A percentile compares a stretch with the other conserved stretches of the same genome.
Conservation (phyloP, 2,113 vertebrate genomes). For the Gracilinanus agilis region DNA sequence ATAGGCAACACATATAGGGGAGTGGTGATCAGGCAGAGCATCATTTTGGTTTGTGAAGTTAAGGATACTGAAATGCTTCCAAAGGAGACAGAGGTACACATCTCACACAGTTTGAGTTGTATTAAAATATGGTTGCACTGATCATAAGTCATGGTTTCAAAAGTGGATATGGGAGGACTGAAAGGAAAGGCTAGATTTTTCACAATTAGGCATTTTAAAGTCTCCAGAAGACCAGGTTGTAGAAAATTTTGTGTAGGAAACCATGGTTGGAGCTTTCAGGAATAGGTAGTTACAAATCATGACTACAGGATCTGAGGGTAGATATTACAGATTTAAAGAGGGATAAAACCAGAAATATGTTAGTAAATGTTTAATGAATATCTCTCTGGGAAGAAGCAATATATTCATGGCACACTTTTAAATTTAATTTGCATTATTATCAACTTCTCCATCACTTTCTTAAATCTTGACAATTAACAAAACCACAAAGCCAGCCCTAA, state of each 20-base stretch:
- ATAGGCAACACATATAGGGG: neutral
- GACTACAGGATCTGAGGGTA: neutral
- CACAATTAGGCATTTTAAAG: neutral
- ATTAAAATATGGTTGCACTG: neutral
- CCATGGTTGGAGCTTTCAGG: neutral
- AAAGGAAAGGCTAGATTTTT: neutral
- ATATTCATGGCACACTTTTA: neutral
- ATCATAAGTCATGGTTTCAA: neutral
- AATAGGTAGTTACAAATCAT: neutral
- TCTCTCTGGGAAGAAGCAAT: neutral
- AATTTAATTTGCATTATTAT: neutral
- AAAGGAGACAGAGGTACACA: neutral
- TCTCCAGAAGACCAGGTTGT: neutral
- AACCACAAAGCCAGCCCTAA: neutral
- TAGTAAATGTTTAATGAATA: neutral
- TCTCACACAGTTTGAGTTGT: neutral
- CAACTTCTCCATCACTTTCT: neutral
- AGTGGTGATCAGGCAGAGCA: neutral
- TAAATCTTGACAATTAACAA: neutral
- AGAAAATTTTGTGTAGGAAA: neutral
- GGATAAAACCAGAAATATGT: neutral
- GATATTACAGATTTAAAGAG: neutral
- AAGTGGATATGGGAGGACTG: neutral
- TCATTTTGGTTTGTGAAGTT: neutral
- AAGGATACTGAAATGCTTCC: neutral